Evolutionary conservation across 23 tunicate species (phyloP).

Genomic region (Botrylloides violaceus): DNA sequence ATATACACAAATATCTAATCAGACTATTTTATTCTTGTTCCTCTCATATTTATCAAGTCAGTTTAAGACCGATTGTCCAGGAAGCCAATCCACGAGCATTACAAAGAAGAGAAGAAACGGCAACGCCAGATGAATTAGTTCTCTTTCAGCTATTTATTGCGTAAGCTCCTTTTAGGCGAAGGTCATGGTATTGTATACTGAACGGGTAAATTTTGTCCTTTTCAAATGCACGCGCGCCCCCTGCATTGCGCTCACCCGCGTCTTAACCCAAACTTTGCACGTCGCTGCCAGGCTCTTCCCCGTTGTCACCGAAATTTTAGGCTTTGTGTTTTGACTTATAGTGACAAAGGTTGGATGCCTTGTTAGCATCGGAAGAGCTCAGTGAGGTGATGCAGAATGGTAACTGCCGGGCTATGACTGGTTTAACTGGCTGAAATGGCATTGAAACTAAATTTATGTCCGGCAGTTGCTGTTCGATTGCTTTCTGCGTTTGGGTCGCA

Average conservation of each 20-base stretch:
- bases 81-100: constrained; percentile 1
- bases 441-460: neutral
- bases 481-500: neutral
- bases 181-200: neutral
- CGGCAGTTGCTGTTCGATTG: neutral
- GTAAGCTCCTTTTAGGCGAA: neutral
- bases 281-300: neutral
- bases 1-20: constrained; percentile 7
- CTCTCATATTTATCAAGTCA: constrained; percentile 14
- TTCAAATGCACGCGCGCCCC: neutral
- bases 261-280: neutral
- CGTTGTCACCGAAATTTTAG: neutral
- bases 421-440: neutral
- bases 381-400: neutral
- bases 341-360: neutral
- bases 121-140: neutral
- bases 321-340: neutral
- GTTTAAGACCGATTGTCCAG: constrained; percentile 17
- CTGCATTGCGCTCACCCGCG: neutral
- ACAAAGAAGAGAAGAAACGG: neutral
- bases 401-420: neutral
- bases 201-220: neutral
- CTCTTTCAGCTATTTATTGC: constrained; percentile 4
- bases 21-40: constrained; percentile 13
- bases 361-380: neutral